A percentile compares a stretch with the other conserved stretches of the same genome.
Conservation (phyloP, 2,797 vertebrate species). For the Takifugu ocellatus region DNA sequence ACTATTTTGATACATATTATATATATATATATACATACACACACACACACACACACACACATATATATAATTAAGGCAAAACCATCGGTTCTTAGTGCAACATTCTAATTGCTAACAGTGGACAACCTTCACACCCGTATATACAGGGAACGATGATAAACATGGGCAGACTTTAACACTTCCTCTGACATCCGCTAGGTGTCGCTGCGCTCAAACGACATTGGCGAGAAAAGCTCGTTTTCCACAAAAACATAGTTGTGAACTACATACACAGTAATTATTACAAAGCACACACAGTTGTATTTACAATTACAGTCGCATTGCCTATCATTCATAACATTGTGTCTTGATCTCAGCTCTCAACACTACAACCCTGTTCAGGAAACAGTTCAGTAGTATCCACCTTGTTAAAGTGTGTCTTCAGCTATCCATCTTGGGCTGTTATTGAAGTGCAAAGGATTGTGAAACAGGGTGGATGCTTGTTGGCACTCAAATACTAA, state of each 20-base stretch:
- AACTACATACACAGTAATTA: background rate
- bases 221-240: background rate
- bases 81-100: no score
- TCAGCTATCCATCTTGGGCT: background rate
- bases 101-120: no score
- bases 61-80: slow-evolving; percentile 54
- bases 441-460: background rate
- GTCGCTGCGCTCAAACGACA: background rate
- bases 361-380: no score
- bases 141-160: background rate
- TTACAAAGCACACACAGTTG: no score
- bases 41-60: no score
- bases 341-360: background rate
- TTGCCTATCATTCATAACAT: background rate
- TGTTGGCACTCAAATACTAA: background rate
- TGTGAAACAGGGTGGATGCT: background rate
- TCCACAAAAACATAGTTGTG: background rate
- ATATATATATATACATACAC: no score
- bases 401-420: background rate
- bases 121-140: background rate
- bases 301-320: no score
- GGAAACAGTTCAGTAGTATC: background rate
- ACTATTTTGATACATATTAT: no score
- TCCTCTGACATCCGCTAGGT: background rate
- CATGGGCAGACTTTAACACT: background rate